These are phyloP conservation scores for Brachynemurus nebulosus DNA, from an alignment of 2,888 invertebrate species.

Conservation along the genomic window DNA sequence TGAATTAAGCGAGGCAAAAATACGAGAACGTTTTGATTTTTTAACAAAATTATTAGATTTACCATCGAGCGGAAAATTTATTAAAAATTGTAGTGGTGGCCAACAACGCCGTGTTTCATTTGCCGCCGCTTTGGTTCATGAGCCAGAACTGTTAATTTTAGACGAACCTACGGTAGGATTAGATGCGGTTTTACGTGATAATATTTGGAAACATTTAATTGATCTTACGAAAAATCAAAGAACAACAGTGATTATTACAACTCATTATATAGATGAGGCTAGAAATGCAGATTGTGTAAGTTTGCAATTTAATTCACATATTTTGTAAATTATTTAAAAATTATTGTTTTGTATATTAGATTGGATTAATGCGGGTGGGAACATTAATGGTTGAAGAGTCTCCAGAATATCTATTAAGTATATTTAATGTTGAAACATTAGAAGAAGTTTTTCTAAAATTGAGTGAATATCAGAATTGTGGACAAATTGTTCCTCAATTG, in stretches of 20 bases:
- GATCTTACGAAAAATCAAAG: constrained; percentile 53
- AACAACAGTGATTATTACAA: constrained; percentile 79
- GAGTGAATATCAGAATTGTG: constrained; percentile 46
- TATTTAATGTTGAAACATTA: constrained; percentile 56
- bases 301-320: no score
- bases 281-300: constrained; percentile 63
- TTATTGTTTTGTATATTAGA: constrained; percentile 41
- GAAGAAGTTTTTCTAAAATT: constrained; percentile 81
- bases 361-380: constrained; percentile 80
- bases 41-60: constrained; percentile 60
- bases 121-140: constrained; percentile 77
- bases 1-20: constrained; percentile 50
- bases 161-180: constrained; percentile 93
- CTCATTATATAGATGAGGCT: constrained; percentile 91
- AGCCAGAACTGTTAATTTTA: constrained; percentile 74
- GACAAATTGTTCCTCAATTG: constrained; percentile 12
- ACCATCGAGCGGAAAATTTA: constrained; percentile 48
- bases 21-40: constrained; percentile 51
- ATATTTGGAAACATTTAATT: constrained; percentile 79
- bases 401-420: constrained; percentile 53
- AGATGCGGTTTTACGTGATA: constrained; percentile 69
- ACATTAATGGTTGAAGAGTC: constrained; percentile 73
- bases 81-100: constrained; percentile 72
- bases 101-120: constrained; percentile 82
- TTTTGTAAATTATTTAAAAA: no score